These are phyloP conservation scores for Rotaria sp. DNA, from an alignment of 2,888 invertebrate species.

Conservation along the genomic window DNA sequence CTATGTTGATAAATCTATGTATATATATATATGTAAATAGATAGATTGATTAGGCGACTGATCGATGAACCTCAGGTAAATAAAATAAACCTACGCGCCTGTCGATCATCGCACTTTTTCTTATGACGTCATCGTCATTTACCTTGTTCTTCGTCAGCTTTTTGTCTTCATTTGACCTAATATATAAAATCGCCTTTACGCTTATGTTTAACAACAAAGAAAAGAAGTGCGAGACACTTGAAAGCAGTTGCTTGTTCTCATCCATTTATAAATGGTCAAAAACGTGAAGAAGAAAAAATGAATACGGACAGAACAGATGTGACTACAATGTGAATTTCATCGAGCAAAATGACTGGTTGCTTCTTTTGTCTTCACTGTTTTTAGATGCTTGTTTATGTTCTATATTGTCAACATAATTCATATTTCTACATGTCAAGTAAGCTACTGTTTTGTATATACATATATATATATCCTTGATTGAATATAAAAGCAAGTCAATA, in stretches of 20 bases:
- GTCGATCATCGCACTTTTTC: neutral
- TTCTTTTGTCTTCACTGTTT: neutral
- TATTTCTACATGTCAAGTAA: neutral
- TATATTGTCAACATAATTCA: neutral
- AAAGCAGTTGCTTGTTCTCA: conserved; percentile 11
- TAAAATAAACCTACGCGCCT: neutral
- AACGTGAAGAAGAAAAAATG: neutral
- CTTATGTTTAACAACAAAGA: neutral
- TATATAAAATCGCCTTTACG: neutral
- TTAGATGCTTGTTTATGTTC: neutral
- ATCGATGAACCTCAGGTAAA: neutral
- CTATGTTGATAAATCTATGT: neutral
- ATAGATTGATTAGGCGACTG: neutral
- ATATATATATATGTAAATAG: neutral
- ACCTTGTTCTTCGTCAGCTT: neutral
- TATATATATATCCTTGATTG: neutral
- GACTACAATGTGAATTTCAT: neutral
- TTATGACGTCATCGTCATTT: conserved; percentile 10
- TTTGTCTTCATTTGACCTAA: neutral
- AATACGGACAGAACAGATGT: neutral
- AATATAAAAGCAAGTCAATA: neutral
- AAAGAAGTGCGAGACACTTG: conserved; percentile 10
- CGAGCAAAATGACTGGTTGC: neutral
- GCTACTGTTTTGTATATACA: neutral
- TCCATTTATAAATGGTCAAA: neutral